Evolutionary conservation across 2,113 vertebrate genomes (phyloP).

Genomic region (Ictalurus furcatus): DNA sequence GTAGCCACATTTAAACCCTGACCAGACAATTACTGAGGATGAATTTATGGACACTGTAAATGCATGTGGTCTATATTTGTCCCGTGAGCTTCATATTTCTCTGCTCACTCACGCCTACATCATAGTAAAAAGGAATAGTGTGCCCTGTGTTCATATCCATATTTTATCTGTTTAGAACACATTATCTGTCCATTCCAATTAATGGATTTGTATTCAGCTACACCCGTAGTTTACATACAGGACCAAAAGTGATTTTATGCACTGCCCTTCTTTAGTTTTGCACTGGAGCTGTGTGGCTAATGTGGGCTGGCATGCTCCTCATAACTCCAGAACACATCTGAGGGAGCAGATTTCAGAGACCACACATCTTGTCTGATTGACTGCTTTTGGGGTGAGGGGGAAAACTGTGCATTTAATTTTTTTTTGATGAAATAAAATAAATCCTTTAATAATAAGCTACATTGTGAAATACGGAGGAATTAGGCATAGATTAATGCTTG

Average conservation of each 20-base stretch:
- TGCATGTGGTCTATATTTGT: not conserved
- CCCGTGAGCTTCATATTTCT: not conserved
- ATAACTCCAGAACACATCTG: not conserved
- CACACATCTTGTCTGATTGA: not conserved
- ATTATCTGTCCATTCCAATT: not conserved
- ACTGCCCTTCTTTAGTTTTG: not conserved
- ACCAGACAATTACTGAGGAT: not conserved
- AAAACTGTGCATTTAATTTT: not conserved
- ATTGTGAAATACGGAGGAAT: slow-evolving; percentile 12
- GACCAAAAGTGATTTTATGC: not conserved
- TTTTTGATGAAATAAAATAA: not conserved
- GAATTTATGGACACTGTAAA: not conserved
- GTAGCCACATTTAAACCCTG: not conserved
- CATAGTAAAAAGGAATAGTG: not conserved
- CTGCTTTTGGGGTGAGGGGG: not conserved
- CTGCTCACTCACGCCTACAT: not conserved
- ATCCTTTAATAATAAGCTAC: not conserved
- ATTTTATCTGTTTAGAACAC: not conserved
- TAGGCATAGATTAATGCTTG: slow-evolving; percentile 19
- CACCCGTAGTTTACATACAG: not conserved
- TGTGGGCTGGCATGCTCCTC: not conserved
- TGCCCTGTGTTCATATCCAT: not conserved
- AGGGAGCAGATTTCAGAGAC: not conserved
- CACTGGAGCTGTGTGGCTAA: not conserved
- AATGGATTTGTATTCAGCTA: not conserved